These are phyloP conservation scores for Graphium colonna DNA, from an alignment of 2,888 invertebrate species.

Conservation along the genomic window DNA sequence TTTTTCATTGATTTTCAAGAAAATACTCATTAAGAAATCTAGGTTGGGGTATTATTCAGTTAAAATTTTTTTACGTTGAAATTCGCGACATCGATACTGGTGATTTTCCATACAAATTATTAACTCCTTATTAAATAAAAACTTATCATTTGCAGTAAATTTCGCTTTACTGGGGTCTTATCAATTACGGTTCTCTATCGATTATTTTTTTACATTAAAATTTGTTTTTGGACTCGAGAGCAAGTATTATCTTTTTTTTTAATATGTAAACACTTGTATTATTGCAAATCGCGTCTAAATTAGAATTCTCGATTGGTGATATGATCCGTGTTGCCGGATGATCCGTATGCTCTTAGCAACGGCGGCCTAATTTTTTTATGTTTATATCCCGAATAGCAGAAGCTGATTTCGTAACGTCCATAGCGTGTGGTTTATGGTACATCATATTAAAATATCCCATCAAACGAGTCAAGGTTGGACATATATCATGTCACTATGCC, in stretches of 20 bases:
- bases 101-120: no score
- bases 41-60: no score
- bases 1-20: conserved; percentile 2
- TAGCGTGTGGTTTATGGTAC: conserved; percentile 23
- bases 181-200: no score
- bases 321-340: conserved; percentile 44
- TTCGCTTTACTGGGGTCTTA: no score
- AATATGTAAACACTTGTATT: no score
- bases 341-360: conserved; percentile 37
- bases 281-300: conserved; percentile 9
- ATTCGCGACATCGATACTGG: no score
- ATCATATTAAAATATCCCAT: conserved; percentile 29
- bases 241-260: no score
- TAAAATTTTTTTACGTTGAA: no score
- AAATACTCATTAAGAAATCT: conserved; percentile 3
- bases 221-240: no score
- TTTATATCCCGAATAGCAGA: conserved; percentile 57
- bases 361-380: conserved; percentile 55
- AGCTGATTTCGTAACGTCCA: conserved; percentile 42
- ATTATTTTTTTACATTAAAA: no score
- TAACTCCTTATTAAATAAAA: no score
- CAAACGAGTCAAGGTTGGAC: conserved; percentile 53
- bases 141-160: no score
- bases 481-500: conserved; percentile 43
- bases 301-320: conserved; percentile 39